These are phyloP conservation scores for Embiotoca jacksoni DNA, from an alignment of 2,113 vertebrate genomes.

Conservation along the genomic window DNA sequence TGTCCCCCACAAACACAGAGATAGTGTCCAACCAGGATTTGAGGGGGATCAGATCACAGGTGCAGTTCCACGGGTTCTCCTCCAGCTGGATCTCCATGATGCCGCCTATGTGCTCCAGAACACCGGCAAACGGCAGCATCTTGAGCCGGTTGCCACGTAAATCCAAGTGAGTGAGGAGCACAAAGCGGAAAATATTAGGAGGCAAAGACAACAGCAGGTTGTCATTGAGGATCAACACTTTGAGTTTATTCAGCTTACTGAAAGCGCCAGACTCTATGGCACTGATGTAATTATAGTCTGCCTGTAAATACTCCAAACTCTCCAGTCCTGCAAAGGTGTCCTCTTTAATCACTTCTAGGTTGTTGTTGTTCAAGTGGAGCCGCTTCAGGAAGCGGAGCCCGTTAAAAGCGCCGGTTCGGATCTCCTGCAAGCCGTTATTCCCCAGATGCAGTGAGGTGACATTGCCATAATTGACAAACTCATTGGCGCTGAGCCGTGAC, in stretches of 20 bases:
- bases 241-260: slow-evolving; percentile 96
- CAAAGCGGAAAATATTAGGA: slow-evolving; percentile 96
- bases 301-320: slow-evolving; percentile 97
- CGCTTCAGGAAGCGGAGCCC: slow-evolving; percentile 94
- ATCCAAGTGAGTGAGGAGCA: slow-evolving; percentile 97
- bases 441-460: slow-evolving; percentile 96
- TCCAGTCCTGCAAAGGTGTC: slow-evolving; percentile 95
- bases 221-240: slow-evolving; percentile 98
- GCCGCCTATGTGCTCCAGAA: slow-evolving; percentile 96
- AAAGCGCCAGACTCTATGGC: slow-evolving; percentile 94
- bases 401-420: slow-evolving; percentile 91
- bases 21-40: slow-evolving; percentile 98
- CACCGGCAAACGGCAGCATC: slow-evolving; percentile 95
- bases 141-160: slow-evolving; percentile 96
- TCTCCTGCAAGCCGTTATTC: slow-evolving; percentile 97
- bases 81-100: slow-evolving; percentile 99
- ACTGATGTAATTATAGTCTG: slow-evolving; percentile 99
- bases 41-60: slow-evolving; percentile 94
- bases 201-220: slow-evolving; percentile 96
- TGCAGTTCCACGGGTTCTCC: slow-evolving; percentile 99
- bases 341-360: slow-evolving; percentile 94
- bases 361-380: slow-evolving; percentile 98
- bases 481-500: slow-evolving; percentile 91
- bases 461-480: slow-evolving; percentile 96
- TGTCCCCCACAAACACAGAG: slow-evolving; percentile 96